Conservation (phyloP, 92 coral and sea anemone species). For the Bergia puertoricense region DNA sequence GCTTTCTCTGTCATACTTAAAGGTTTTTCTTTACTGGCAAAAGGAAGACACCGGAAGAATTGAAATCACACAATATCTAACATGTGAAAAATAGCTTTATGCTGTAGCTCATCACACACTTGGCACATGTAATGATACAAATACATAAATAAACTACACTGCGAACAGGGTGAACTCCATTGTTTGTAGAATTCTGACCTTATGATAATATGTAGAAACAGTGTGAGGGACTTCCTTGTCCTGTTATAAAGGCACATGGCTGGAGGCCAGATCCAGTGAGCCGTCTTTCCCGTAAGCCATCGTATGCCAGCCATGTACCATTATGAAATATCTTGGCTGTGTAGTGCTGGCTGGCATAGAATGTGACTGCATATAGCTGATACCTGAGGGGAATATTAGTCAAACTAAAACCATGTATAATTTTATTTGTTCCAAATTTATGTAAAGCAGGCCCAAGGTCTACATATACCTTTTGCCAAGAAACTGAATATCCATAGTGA, state of each 20-base stretch:
- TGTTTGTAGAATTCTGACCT: slow-evolving; percentile 24
- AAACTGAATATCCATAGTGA: slow-evolving; percentile 25
- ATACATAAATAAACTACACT: slow-evolving; percentile 19
- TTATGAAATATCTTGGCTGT: slow-evolving; percentile 11
- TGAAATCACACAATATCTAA: slow-evolving; percentile 25
- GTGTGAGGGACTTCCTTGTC: slow-evolving; percentile 20
- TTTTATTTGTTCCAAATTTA: slow-evolving; percentile 12
- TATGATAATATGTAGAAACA: slow-evolving; percentile 13
- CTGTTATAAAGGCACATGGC: background rate
- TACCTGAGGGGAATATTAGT: slow-evolving; percentile 23
- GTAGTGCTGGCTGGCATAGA: slow-evolving; percentile 30
- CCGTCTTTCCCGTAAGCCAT: slow-evolving; percentile 15
- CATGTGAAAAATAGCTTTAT: slow-evolving; percentile 24
- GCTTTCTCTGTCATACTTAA: slow-evolving; percentile 37
- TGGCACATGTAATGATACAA: slow-evolving; percentile 7
- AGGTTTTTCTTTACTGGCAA: slow-evolving; percentile 31
- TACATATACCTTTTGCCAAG: slow-evolving; percentile 14
- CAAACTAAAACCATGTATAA: slow-evolving; percentile 3
- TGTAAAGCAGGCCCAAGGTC: slow-evolving; percentile 24
- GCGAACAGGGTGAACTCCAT: slow-evolving; percentile 25
- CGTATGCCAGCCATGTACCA: slow-evolving; percentile 14
- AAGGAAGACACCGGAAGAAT: slow-evolving; percentile 27
- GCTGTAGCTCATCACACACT: slow-evolving; percentile 27
- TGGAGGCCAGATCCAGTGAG: background rate
- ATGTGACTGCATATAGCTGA: slow-evolving; percentile 25